Evolutionary conservation across 2,113 vertebrate genomes (phyloP).

Genomic region (Copsychus sechellarum): DNA sequence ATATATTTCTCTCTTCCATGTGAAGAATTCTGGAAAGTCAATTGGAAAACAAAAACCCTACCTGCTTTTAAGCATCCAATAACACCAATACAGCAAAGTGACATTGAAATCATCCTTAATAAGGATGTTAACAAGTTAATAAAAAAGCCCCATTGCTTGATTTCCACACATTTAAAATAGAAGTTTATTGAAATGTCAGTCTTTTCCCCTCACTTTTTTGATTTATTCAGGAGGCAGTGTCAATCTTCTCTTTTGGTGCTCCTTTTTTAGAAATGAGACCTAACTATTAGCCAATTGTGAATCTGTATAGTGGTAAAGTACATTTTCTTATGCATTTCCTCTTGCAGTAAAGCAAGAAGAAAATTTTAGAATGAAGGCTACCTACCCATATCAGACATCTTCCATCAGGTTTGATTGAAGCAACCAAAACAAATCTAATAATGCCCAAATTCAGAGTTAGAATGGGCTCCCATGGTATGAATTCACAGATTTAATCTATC

Average conservation of each 20-base stretch:
- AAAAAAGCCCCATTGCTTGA: not conserved
- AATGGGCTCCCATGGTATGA: not conserved
- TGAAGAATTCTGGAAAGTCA: not conserved
- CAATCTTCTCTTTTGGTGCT: not conserved
- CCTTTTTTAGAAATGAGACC: not conserved
- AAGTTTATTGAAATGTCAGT: not conserved
- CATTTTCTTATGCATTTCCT: not conserved
- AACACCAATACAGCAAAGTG: not conserved
- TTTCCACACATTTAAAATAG: not conserved
- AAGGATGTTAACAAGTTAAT: not conserved
- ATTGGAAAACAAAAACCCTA: not conserved
- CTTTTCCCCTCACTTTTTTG: not conserved
- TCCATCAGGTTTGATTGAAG: not conserved
- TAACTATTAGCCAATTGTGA: not conserved
- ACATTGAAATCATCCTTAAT: not conserved
- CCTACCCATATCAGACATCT: not conserved
- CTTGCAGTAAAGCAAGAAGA: not conserved
- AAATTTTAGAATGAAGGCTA: not conserved
- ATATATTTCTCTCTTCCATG: not conserved
- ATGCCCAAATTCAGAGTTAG: not conserved
- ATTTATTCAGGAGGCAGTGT: not conserved
- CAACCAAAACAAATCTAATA: not conserved
- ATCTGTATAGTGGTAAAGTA: not conserved
- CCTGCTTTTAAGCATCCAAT: not conserved
- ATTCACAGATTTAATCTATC: not conserved